These are phyloP conservation scores for Synergus japonicus DNA, from an alignment of 2,888 invertebrate species.

Conservation along the genomic window DNA sequence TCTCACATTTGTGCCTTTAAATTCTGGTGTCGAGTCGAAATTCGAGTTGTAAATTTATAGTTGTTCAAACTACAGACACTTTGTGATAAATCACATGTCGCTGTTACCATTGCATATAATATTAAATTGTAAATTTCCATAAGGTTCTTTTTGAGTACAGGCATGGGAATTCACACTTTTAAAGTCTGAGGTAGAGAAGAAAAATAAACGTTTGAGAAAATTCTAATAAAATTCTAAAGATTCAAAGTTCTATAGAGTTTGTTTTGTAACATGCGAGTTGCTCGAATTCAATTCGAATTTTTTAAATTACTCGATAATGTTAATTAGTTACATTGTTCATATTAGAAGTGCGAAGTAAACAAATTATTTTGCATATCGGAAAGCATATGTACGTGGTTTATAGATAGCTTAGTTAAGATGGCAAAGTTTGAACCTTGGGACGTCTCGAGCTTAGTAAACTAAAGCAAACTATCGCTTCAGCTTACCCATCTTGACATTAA, in stretches of 20 bases:
- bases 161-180: no score
- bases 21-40: background rate
- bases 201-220: no score
- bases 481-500: constrained; percentile 66
- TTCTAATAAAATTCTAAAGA: no score
- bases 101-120: no score
- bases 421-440: constrained; percentile 43
- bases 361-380: background rate
- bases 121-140: no score
- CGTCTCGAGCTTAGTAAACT: constrained; percentile 67
- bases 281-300: no score
- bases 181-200: no score
- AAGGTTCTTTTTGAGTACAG: no score
- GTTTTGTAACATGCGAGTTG: no score
- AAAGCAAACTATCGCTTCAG: constrained; percentile 71
- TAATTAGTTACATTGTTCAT: background rate
- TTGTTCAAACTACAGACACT: background rate
- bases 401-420: constrained; percentile 37
- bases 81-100: background rate
- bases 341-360: constrained; percentile 17
- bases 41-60: background rate
- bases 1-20: background rate
- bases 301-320: background rate
- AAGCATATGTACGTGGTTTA: constrained; percentile 24
- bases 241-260: no score